These are phyloP conservation scores for Ammodytes dubius DNA, from an alignment of 2,113 vertebrate genomes.

Conservation along the genomic window DNA sequence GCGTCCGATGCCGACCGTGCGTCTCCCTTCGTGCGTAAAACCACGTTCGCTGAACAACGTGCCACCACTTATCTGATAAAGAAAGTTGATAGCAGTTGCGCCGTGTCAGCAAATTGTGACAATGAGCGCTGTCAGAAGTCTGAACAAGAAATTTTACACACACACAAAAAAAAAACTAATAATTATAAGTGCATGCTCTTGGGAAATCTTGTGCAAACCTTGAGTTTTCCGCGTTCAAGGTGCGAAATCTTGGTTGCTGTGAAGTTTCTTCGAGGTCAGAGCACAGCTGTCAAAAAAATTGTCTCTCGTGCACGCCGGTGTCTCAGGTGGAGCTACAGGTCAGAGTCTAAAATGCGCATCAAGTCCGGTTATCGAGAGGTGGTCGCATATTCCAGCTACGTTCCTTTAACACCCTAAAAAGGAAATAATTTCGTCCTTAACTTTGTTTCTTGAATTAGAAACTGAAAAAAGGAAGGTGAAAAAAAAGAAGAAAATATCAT, in stretches of 20 bases:
- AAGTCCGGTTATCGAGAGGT: conserved; percentile 33
- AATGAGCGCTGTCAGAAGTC: background rate
- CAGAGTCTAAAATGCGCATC: background rate
- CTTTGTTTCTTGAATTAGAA: background rate
- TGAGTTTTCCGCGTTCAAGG: background rate
- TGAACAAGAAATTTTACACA: background rate
- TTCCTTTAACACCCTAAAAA: background rate
- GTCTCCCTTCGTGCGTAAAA: conserved; percentile 23
- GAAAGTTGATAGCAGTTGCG: conserved; percentile 15
- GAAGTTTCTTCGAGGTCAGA: background rate
- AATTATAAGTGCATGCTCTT: background rate
- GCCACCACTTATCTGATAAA: conserved; percentile 34
- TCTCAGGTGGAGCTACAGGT: conserved; percentile 28
- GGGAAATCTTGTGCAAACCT: background rate
- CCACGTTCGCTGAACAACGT: conserved; percentile 11
- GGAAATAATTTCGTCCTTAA: background rate
- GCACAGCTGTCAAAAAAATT: background rate
- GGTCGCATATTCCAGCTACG: conserved; percentile 53
- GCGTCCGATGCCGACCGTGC: conserved; percentile 23
- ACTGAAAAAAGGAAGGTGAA: background rate
- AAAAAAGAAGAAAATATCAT: background rate
- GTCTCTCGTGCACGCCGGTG: background rate
- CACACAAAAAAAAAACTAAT: background rate
- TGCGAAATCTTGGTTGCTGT: background rate
- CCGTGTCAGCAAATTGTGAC: conserved; percentile 44